These are phyloP conservation scores for Eumacrocentrus americanus DNA, from an alignment of 2,888 invertebrate genomes.

Conservation along the genomic window DNA sequence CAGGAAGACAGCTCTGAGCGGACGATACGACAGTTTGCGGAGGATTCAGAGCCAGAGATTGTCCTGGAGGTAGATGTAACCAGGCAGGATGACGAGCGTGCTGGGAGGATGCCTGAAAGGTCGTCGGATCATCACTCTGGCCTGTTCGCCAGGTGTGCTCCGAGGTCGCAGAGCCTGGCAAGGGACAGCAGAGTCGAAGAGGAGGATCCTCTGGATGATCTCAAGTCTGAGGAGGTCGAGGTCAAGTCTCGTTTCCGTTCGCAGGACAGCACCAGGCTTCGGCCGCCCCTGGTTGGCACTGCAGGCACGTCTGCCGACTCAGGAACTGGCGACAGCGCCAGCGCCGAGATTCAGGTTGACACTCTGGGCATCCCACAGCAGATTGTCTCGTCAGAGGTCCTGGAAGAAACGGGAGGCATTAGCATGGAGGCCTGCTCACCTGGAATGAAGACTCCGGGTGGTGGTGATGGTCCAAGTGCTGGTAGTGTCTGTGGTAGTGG, in stretches of 20 bases:
- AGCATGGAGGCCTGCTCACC: slow-evolving; percentile 34
- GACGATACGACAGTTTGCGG: slow-evolving; percentile 26
- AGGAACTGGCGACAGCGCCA: slow-evolving; percentile 57
- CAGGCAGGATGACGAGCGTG: slow-evolving; percentile 26
- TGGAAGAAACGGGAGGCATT: neutral
- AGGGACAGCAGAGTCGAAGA: slow-evolving; percentile 28
- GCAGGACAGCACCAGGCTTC: slow-evolving; percentile 48
- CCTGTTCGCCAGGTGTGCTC: slow-evolving; percentile 38
- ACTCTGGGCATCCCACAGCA: slow-evolving; percentile 34
- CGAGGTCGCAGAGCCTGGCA: slow-evolving; percentile 19
- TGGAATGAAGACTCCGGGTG: slow-evolving; percentile 39
- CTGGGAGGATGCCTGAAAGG: slow-evolving; percentile 12
- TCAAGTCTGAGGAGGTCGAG: slow-evolving; percentile 20
- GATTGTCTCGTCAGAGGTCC: slow-evolving; percentile 15
- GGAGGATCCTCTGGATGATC: slow-evolving; percentile 11
- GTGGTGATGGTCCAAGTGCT: slow-evolving; percentile 5
- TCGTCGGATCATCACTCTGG: slow-evolving; percentile 27
- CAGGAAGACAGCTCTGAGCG: slow-evolving; percentile 38
- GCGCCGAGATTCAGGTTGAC: slow-evolving; percentile 55
- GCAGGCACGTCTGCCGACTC: slow-evolving; percentile 57
- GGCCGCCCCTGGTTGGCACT: slow-evolving; percentile 52
- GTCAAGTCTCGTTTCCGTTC: slow-evolving; percentile 29
- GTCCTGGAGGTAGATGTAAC: slow-evolving; percentile 7
- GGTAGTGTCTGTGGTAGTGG: slow-evolving; percentile 10
- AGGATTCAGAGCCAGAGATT: slow-evolving; percentile 25